A percentile compares a stretch with the other conserved stretches of the same genome.
Conservation (phyloP, 2,113 vertebrate species). For the Xyliphius kryptos region DNA sequence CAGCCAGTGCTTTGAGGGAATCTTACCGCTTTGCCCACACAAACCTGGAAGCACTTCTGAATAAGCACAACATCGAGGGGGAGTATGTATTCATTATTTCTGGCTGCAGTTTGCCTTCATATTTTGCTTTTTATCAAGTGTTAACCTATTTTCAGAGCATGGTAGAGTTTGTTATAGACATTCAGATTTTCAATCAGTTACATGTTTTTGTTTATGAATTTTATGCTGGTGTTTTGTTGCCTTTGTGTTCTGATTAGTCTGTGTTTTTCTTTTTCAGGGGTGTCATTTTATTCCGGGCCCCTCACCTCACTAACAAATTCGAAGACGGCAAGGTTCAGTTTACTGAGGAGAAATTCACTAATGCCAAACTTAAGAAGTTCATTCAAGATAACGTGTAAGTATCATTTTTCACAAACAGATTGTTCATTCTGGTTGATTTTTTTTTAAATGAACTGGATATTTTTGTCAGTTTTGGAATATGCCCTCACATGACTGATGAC, state of each 20-base stretch:
- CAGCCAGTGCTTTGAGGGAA: constrained; percentile 82
- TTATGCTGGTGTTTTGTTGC: background rate
- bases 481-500: constrained; percentile 93
- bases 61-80: constrained; percentile 66
- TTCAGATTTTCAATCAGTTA: too few species aligned
- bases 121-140: too few species aligned
- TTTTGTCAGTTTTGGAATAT: constrained; percentile 83
- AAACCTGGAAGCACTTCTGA: constrained; percentile 68
- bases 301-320: constrained; percentile 82
- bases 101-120: constrained; percentile 8
- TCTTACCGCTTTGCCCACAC: constrained; percentile 91
- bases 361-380: constrained; percentile 84
- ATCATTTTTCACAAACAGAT: too few species aligned
- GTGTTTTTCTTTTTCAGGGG: constrained; percentile 62
- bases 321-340: constrained; percentile 77
- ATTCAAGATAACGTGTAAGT: constrained; percentile 95
- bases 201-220: too few species aligned
- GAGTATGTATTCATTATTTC: constrained; percentile 71
- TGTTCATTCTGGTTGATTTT: too few species aligned
- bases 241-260: too few species aligned
- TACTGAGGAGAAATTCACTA: constrained; percentile 77
- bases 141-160: too few species aligned
- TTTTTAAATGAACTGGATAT: too few species aligned
- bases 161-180: too few species aligned
- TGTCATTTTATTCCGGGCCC: constrained; percentile 81